Evolutionary conservation across 2,113 vertebrate species (phyloP).

Genomic region (Scomber japonicus): DNA sequence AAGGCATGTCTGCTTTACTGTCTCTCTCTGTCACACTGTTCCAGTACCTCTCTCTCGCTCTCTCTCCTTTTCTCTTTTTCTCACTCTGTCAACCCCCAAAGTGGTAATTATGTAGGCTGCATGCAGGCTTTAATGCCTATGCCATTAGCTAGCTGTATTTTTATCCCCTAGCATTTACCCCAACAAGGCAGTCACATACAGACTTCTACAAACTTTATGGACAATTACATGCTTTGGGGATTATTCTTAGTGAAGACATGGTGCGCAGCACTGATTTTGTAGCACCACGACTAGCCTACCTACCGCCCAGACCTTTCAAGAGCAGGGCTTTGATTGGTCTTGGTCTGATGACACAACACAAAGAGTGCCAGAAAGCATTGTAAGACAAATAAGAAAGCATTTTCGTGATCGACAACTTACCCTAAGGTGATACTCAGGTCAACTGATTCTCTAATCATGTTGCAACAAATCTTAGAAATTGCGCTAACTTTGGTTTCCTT

Average conservation of each 20-base stretch:
- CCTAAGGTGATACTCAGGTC: neutral
- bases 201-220: slow-evolving; percentile 47
- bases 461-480: neutral
- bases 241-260: slow-evolving; percentile 62
- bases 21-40: slow-evolving; percentile 26
- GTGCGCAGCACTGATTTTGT: slow-evolving; percentile 36
- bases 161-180: slow-evolving; percentile 69
- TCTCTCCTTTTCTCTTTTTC: slow-evolving; percentile 35
- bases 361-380: slow-evolving; percentile 4
- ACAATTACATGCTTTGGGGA: slow-evolving; percentile 55
- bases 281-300: slow-evolving; percentile 27
- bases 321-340: slow-evolving; percentile 4
- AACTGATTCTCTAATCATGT: neutral
- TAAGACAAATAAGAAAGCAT: neutral
- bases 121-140: slow-evolving; percentile 73
- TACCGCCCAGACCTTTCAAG: slow-evolving; percentile 2
- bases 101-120: slow-evolving; percentile 72
- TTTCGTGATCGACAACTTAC: neutral
- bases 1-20: slow-evolving; percentile 39
- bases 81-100: slow-evolving; percentile 65
- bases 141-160: slow-evolving; percentile 78
- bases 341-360: slow-evolving; percentile 3
- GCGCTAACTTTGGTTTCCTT: neutral
- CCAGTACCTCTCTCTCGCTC: slow-evolving; percentile 16
- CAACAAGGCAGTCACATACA: slow-evolving; percentile 58